A percentile compares a stretch with the other conserved stretches of the same genome.
Conservation (phyloP, 2,888 invertebrate genomes). For the Ctena decussata region DNA sequence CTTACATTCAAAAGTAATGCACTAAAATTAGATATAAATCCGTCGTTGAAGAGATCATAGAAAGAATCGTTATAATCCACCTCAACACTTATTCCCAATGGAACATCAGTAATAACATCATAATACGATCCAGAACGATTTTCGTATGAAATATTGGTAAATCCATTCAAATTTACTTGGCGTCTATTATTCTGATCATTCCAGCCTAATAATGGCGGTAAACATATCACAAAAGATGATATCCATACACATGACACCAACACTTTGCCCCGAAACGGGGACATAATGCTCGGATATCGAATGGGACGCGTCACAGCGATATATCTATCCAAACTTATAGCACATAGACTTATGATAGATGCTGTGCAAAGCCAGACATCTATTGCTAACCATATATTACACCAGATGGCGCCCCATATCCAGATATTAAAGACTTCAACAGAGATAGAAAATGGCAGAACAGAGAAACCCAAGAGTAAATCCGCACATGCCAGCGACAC, state of each 20-base stretch:
- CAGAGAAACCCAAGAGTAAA: constrained; percentile 97
- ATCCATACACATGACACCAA: constrained; percentile 98
- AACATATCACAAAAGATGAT: constrained; percentile 97
- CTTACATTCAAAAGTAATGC: neutral
- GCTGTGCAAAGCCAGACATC: constrained; percentile 99
- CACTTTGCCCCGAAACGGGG: constrained; percentile 83
- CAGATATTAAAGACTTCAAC: constrained; percentile 99
- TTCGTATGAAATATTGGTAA: neutral
- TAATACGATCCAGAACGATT: neutral
- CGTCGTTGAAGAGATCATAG: constrained; percentile 34
- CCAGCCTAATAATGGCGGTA: constrained; percentile 97
- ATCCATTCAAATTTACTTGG: neutral
- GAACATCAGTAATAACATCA: neutral
- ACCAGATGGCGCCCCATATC: constrained; percentile 98
- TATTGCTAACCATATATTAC: constrained; percentile 99
- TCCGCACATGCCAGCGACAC: constrained; percentile 99
- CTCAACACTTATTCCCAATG: neutral
- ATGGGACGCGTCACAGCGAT: constrained; percentile 88
- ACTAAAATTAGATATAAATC: constrained; percentile 34
- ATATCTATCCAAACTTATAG: constrained; percentile 98
- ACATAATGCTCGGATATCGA: constrained; percentile 90
- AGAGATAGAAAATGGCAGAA: constrained; percentile 99
- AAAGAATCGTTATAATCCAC: neutral
- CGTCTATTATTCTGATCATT: constrained; percentile 57
- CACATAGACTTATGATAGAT: constrained; percentile 98